A percentile compares a stretch with the other conserved stretches of the same genome.
phyloP scores from a whole-genome alignment of 2,113 vertebrate genomes.

The Nycticebus coucang region DNA sequence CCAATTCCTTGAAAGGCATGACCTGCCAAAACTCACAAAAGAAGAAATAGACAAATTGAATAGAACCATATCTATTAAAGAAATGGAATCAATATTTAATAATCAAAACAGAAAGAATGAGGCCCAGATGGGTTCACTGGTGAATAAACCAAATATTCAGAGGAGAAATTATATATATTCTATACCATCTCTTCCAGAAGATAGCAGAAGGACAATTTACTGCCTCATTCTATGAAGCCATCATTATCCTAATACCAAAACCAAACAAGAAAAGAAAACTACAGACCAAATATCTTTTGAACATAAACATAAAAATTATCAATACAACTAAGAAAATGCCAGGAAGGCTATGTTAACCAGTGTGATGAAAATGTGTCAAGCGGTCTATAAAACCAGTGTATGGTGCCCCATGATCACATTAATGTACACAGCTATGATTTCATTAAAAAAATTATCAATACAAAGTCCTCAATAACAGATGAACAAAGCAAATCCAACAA shows the following conservation, averaged over 20 bases:
- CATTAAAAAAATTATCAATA: not conserved
- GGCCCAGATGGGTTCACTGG: not conserved
- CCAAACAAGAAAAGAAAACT: not conserved
- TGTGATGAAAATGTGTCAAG: too few species aligned
- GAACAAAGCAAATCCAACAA: not conserved
- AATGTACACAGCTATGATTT: too few species aligned
- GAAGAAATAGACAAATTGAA: not conserved
- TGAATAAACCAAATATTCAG: not conserved
- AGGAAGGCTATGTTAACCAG: too few species aligned
- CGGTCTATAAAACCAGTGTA: too few species aligned
- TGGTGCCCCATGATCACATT: too few species aligned
- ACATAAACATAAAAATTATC: not conserved
- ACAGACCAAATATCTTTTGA: not conserved
- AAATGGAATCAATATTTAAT: not conserved
- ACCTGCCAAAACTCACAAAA: not conserved
- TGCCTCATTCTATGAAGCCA: not conserved
- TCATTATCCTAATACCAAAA: not conserved
- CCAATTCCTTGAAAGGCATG: not conserved
- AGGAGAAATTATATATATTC: not conserved
- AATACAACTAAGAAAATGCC: too few species aligned
- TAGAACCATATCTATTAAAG: not conserved
- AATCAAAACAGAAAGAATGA: not conserved
- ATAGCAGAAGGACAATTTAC: not conserved
- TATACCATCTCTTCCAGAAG: not conserved
- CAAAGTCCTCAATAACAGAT: not conserved